Conservation (phyloP, 2,888 invertebrate species). For the Mystacides longicornis region DNA sequence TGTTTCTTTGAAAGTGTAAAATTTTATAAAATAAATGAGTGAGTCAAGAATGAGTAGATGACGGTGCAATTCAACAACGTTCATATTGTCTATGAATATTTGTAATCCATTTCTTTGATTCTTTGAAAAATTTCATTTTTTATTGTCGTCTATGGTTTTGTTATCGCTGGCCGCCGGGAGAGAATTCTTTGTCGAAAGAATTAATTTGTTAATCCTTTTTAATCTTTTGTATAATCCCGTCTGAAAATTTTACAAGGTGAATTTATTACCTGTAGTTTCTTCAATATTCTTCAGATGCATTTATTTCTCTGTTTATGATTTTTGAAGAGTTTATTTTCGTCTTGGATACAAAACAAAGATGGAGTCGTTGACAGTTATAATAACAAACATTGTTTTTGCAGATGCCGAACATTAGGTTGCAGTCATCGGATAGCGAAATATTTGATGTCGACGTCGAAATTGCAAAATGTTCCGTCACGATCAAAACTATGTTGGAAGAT, state of each 20-base stretch:
- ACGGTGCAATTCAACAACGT: too few relatives aligned
- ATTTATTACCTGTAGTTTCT: neutral
- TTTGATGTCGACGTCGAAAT: conserved; percentile 96
- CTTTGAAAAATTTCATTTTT: too few relatives aligned
- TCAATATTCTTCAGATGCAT: neutral
- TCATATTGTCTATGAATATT: too few relatives aligned
- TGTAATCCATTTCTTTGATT: too few relatives aligned
- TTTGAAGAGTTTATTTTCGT: neutral
- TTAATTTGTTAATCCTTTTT: neutral
- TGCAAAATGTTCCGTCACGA: conserved; percentile 95
- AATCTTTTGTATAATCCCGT: neutral
- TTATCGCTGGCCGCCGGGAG: too few relatives aligned
- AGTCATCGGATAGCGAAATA: conserved; percentile 91
- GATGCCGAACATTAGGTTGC: conserved; percentile 93
- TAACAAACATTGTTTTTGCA: conserved; percentile 30
- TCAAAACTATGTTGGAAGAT: conserved; percentile 97
- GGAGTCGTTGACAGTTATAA: conserved; percentile 17
- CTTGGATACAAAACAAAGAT: conserved; percentile 12
- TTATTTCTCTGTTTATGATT: neutral
- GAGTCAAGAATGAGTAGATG: too few relatives aligned
- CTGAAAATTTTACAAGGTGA: neutral
- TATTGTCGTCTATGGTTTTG: too few relatives aligned
- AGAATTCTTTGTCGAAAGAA: too few relatives aligned
- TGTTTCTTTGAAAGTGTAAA: too few relatives aligned
- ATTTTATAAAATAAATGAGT: too few relatives aligned